Conservation (phyloP, 1,140 invertebrate genomes). For the Drosophila pachea region DNA sequence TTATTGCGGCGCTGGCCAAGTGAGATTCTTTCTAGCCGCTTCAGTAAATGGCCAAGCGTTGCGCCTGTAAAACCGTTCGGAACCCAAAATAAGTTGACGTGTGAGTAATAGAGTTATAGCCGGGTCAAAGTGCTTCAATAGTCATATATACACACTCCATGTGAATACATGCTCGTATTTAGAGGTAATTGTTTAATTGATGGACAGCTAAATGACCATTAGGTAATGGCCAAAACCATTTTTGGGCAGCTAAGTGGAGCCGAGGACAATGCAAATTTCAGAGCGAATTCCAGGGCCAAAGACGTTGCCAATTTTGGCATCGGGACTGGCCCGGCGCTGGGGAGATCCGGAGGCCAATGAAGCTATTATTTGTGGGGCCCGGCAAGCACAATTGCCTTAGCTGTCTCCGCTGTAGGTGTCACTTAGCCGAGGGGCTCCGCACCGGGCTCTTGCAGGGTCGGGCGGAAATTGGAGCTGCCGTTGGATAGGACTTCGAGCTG, state of each 20-base stretch:
- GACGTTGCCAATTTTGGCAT: slow-evolving; percentile 52
- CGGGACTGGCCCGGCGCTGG: slow-evolving; percentile 22
- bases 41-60: slow-evolving; percentile 69
- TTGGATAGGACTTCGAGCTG: slow-evolving; percentile 15
- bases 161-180: slow-evolving; percentile 7
- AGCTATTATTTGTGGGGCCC: slow-evolving; percentile 72
- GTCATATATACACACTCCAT: slow-evolving; percentile 44
- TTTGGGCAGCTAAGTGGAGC: slow-evolving; percentile 50
- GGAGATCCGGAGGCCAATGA: slow-evolving; percentile 50
- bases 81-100: slow-evolving; percentile 9
- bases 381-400: slow-evolving; percentile 41
- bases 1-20: slow-evolving; percentile 24
- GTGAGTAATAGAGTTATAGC: slow-evolving; percentile 30
- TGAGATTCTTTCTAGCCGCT: slow-evolving; percentile 32
- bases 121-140: slow-evolving; percentile 37
- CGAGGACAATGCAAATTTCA: slow-evolving; percentile 71
- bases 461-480: slow-evolving; percentile 9
- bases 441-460: slow-evolving; percentile 7
- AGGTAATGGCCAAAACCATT: slow-evolving; percentile 70
- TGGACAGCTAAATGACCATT: slow-evolving; percentile 64
- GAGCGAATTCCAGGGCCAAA: slow-evolving; percentile 63
- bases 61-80: slow-evolving; percentile 55
- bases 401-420: slow-evolving; percentile 57
- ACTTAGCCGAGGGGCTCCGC: slow-evolving; percentile 56
- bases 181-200: slow-evolving; percentile 71